Evolutionary conservation across 35 echinoderm and acorn worm genomes (phyloP), one percentile per base, ranked within the genome.

Genomic region (Apostichopus parvimensis): DNA sequence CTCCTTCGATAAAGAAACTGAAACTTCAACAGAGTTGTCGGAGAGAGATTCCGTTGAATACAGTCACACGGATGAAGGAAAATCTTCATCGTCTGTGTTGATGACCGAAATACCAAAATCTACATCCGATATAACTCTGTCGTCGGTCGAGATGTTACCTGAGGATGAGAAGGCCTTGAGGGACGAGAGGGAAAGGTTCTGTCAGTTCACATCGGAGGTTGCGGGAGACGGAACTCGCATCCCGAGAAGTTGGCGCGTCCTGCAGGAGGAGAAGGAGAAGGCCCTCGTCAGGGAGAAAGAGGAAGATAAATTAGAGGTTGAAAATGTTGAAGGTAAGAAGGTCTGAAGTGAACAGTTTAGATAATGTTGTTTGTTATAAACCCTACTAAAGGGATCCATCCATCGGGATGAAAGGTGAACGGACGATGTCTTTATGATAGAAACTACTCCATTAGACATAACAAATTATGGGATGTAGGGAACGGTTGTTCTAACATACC

Each of bases 181-280:
- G 6, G 60, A 79, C 10, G 53, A 59, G 58, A 26, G 4, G 11
- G 34, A 77, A 24, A 90, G 68, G 7, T 94, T 90, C 45, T 28
- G 62, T 28, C 54, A 81, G 23, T 66, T 72, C 6, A 83, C 62
- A 26, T 55, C 25, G 53, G 87, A 91, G 20, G 80, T 91, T 61
- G 83, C 56, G 15, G 89, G 84, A 6, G 72, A 93, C 24, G 90
- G 83, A 53, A 91, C 92, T 6, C 83, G 92, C 53, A 91, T 96
- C 11, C 95, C 95, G 18, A 80, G 90, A 65, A 96, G 95, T 53
- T 96, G 92, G 95, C 56, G 92, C 14, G 18, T 93, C 20, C 8
- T 91, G 53, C 80, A 96, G 88, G 88, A 93, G 14, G 71, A 78
- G 15, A 79, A 59, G 15, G 86, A 88, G 62, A 88, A 88, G 34